Evolutionary conservation across 30 jellyfish, hydroid and myxozoan genomes (phyloP).

Genomic region (Pelagia noctiluca): DNA sequence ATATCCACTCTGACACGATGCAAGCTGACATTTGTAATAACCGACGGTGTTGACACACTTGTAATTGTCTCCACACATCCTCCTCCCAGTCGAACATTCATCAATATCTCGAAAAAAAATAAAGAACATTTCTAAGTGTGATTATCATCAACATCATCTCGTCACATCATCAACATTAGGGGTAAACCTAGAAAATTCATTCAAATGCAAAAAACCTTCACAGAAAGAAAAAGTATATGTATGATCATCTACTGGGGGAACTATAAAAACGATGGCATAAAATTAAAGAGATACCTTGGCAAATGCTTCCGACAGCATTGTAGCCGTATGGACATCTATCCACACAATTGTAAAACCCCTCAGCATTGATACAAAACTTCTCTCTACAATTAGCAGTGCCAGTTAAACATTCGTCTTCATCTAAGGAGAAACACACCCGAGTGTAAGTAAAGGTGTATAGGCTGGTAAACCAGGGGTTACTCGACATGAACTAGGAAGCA

Average conservation of each 20-base stretch:
- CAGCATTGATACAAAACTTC: conserved; percentile 57
- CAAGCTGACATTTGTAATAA: conserved; percentile 32
- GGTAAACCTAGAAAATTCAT: too few species aligned
- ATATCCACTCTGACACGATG: conserved; percentile 59
- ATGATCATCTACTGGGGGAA: too few species aligned
- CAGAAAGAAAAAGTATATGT: too few species aligned
- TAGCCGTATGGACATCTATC: conserved; percentile 70
- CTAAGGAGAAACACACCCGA: conserved; percentile 1
- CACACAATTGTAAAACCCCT: conserved; percentile 62
- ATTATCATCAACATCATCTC: not conserved
- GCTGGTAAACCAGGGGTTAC: not conserved
- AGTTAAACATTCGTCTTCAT: conserved; percentile 63
- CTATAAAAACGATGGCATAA: too few species aligned
- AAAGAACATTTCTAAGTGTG: not conserved
- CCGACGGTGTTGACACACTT: conserved; percentile 69
- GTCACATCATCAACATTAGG: not conserved
- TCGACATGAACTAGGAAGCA: too few species aligned
- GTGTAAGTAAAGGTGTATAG: not conserved
- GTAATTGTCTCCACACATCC: conserved; percentile 38
- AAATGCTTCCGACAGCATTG: conserved; percentile 34
- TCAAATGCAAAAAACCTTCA: too few species aligned
- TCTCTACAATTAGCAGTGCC: conserved; percentile 55
- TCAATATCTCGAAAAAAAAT: conserved; percentile 40
- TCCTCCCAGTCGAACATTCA: conserved; percentile 40
- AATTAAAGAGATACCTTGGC: conserved; percentile 52